Evolutionary conservation across 92 coral and sea anemone species (phyloP).

Genomic region (Paramuricea clavata): DNA sequence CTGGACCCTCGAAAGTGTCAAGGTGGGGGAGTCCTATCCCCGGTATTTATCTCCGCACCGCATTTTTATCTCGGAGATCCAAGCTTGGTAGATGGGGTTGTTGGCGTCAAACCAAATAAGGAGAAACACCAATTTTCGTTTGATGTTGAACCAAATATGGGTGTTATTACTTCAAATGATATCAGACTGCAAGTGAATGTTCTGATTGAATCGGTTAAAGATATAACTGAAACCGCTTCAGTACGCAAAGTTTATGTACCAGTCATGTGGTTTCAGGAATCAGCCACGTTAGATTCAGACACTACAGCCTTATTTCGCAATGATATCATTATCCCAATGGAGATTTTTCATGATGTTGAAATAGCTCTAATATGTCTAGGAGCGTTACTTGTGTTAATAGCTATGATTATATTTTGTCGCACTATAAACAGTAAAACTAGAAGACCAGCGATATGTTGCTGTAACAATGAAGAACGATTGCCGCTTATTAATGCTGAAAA

Average conservation of each 20-base stretch:
- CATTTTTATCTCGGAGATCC: conserved; percentile 88
- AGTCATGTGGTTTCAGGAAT: conserved; percentile 77
- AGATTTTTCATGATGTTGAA: conserved; percentile 54
- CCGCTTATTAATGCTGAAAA: not conserved
- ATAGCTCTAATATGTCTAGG: conserved; percentile 65
- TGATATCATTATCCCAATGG: conserved; percentile 54
- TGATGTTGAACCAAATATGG: conserved; percentile 77
- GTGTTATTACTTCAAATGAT: conserved; percentile 73
- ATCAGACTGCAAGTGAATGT: conserved; percentile 79
- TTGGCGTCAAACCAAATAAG: conserved; percentile 74
- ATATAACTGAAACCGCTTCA: conserved; percentile 65
- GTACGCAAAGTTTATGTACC: conserved; percentile 76
- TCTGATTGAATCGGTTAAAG: conserved; percentile 66
- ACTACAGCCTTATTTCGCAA: conserved; percentile 66
- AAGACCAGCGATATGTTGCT: not conserved
- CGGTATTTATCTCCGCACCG: conserved; percentile 85
- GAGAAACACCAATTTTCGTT: conserved; percentile 76
- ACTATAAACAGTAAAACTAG: not conserved
- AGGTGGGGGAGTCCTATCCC: conserved; percentile 58
- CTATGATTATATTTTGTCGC: not conserved
- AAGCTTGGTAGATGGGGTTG: conserved; percentile 65
- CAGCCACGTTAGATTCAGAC: conserved; percentile 71
- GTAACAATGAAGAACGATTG: not conserved
- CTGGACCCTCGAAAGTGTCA: conserved; percentile 77
- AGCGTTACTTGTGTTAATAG: conserved; percentile 10